Evolutionary conservation across 2,888 invertebrate species (phyloP), one percentile per base, ranked within the genome.

Genomic region (Hermaeophaga mercurialis): DNA sequence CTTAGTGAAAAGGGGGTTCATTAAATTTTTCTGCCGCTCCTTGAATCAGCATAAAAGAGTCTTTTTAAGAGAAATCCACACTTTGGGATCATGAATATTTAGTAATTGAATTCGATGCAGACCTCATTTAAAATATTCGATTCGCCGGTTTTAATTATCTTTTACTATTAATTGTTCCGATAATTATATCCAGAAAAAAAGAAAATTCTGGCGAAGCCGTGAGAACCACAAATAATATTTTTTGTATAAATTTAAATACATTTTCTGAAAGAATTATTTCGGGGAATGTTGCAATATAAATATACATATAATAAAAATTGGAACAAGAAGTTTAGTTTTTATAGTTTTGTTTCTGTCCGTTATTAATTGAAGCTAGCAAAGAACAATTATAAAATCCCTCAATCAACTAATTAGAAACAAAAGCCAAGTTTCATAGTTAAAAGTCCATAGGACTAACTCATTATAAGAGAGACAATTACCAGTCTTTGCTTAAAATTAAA

Each of bases 71-170:
- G 53, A 41, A 28, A 43, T 36, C 28, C 19, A 31, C 48, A 33
- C 33, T 50, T 44, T 24, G 24, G 26, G 15, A 31, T 57, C 57
- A 57, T 57, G 57, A 57, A 53, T 57, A 57, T 57, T 53, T 48
- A 55, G 44, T 34, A 43, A 34, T 46, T 53, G 47, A 41, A 47
- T 52, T 44, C 43, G 36, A 55, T 48, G 47, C 44, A 34, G 47
- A 14, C 19, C 34, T 43, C 43, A 41, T 50, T 22, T 26, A 17
- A 43, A 52, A 19, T 44, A 8, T 34, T 41, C 50, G 14, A 50
- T 47, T 47, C 43, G 15, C 39, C n/a, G n/a, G n/a, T n/a, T n/a
- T n/a, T n/a, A n/a, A n/a, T n/a, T n/a, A n/a, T n/a, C n/a, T n/a
- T n/a, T n/a, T n/a, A n/a, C n/a, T n/a, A n/a, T n/a, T n/a, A n/a